These are phyloP conservation scores for Magallana nippona DNA, from an alignment of 2,888 invertebrate species.

Conservation along the genomic window DNA sequence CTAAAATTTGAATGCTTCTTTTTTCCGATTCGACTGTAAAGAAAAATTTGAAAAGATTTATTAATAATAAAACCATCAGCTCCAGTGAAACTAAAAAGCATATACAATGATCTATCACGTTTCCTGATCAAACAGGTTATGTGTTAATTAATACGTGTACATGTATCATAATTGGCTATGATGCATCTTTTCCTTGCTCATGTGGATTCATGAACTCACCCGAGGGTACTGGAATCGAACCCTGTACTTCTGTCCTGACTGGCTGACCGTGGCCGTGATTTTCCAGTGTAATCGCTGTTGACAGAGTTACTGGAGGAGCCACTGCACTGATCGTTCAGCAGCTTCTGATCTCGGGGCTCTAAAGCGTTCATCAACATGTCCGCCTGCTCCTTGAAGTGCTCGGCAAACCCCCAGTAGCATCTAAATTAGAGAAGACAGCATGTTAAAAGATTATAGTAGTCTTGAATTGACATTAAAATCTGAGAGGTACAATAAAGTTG, in stretches of 20 bases:
- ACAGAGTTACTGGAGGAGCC: constrained; percentile 81
- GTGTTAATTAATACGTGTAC: no score
- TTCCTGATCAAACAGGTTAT: no score
- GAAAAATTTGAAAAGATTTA: neutral
- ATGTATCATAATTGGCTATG: no score
- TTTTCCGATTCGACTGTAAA: constrained; percentile 60
- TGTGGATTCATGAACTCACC: constrained; percentile 52
- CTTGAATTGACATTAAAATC: no score
- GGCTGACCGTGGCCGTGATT: constrained; percentile 68
- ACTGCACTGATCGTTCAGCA: constrained; percentile 83
- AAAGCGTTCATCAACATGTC: constrained; percentile 90
- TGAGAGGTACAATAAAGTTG: no score
- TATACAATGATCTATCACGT: no score
- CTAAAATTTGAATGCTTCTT: constrained; percentile 63
- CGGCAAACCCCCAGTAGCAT: constrained; percentile 93
- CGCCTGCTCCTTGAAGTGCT: constrained; percentile 94
- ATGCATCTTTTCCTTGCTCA: no score
- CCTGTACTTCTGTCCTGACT: constrained; percentile 67
- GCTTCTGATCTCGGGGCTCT: constrained; percentile 88
- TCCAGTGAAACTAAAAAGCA: no score
- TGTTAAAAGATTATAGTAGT: no score
- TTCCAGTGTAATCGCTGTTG: constrained; percentile 70
- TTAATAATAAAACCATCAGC: neutral
- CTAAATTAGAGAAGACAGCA: constrained; percentile 80
- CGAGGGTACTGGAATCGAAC: constrained; percentile 64